These are phyloP conservation scores for Onthophagus taurus DNA, from an alignment of 1,140 invertebrate species.

Conservation along the genomic window DNA sequence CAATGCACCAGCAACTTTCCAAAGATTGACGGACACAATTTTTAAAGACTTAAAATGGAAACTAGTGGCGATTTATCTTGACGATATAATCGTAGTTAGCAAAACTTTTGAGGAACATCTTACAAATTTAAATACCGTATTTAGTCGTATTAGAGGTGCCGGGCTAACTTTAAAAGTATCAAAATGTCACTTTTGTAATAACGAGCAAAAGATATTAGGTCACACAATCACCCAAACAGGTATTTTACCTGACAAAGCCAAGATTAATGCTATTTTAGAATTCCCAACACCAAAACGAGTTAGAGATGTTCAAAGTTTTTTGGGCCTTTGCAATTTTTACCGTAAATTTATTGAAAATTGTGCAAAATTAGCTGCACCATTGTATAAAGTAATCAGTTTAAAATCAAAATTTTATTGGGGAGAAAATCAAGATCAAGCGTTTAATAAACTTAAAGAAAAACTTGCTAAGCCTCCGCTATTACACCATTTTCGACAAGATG, in stretches of 20 bases:
- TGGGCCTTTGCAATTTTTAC: background rate
- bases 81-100: conserved; percentile 12
- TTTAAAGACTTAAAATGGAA: conserved; percentile 13
- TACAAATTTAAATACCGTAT: background rate
- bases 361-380: background rate
- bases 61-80: conserved; percentile 10
- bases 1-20: too few relatives aligned
- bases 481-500: too few relatives aligned
- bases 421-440: too few relatives aligned
- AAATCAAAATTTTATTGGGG: background rate
- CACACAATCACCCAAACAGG: background rate
- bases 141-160: conserved; percentile 2
- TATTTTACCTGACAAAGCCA: too few relatives aligned
- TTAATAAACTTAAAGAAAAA: too few relatives aligned
- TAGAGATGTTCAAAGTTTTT: conserved; percentile 10
- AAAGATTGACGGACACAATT: conserved; percentile 8
- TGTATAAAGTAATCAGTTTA: background rate
- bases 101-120: conserved; percentile 10
- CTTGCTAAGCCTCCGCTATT: too few relatives aligned
- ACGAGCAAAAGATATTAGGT: conserved; percentile 1
- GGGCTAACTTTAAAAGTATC: conserved; percentile 6
- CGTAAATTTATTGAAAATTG: background rate
- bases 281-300: conserved; percentile 5
- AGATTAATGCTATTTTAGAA: conserved; percentile 3
- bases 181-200: background rate